Evolutionary conservation across 2,797 vertebrate species (phyloP), one percentile per base, ranked within the genome.

Genomic region (Chelmon rostratus): DNA sequence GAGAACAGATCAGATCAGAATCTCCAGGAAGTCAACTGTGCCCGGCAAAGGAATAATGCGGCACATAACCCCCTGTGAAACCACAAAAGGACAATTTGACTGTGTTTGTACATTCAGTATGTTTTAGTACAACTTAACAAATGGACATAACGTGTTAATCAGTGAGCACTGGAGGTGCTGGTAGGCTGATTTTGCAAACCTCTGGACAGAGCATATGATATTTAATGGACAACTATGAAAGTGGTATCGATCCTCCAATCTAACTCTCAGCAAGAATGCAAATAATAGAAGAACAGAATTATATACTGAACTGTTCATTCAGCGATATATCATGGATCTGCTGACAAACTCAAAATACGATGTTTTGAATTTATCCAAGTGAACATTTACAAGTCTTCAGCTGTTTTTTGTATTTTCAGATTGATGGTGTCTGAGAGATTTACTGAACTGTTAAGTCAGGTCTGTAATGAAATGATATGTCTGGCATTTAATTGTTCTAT

Each of bases 401-500:
- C 23, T 44, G 13, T 23, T 37, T 54, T 46, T 47, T 62, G 35
- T 52, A 18, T 71, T 65, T 75, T 59, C 9, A 56, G 59, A 65
- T 44, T 49, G 8, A 59, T 56, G 23, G 19, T 7, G 35, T 68
- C 70, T 78, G 35, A 44, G 23, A 47, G 53, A 70, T 68, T 78
- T 82, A 47, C 72, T 75, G 67, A 77, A 72, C 37, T 73, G 47
- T 64, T 47, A 56, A 73, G 40, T 81, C 61, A 56, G 16, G 62
- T 72, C 57, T 76, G 38, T 23, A 54, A 64, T 44, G 28, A 72
- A 46, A 78, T 73, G 23, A 81, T 3, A 61, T 0, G 69, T 81
- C 73, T 82, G 56, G 54, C 23, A 66, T 89, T 83, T 75, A 78
- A 52, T 53, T 78, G 44, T 53, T 53, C 37, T 61, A 59, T 73